A percentile compares a stretch with the other conserved stretches of the same genome.
Evolutionary conservation across 2,888 invertebrate genomes (phyloP).

Genomic region (Euclidia mi): DNA sequence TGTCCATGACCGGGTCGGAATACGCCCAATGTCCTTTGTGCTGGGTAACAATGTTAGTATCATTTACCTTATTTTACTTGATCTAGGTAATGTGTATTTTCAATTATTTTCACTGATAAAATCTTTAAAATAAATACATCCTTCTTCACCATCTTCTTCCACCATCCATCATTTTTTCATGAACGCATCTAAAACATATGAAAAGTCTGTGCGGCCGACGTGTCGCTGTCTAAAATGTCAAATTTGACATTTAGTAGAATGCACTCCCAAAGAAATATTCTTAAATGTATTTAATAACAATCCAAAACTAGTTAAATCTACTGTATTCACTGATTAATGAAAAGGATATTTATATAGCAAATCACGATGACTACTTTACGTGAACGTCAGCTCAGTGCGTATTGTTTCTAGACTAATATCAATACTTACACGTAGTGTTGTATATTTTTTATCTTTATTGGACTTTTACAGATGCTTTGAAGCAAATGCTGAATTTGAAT

Average conservation of each 20-base stretch:
- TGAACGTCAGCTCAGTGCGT: conserved; percentile 70
- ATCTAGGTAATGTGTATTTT: no score
- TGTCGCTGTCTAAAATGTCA: conserved; percentile 49
- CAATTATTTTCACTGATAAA: no score
- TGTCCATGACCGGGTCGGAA: no score
- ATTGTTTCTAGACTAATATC: conserved; percentile 25
- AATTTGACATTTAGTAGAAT: conserved; percentile 44
- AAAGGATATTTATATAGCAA: conserved; percentile 21
- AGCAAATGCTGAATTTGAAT: conserved; percentile 98
- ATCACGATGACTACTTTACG: conserved; percentile 59
- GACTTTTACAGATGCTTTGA: conserved; percentile 94
- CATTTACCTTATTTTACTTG: no score
- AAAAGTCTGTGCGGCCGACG: conserved; percentile 37
- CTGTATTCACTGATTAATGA: conserved; percentile 40
- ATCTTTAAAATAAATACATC: no score
- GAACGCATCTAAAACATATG: conserved; percentile 16
- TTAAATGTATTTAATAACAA: conserved; percentile 29
- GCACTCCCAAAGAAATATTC: conserved; percentile 35
- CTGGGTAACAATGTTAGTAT: no score
- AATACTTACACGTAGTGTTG: conserved; percentile 40
- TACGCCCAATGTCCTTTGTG: no score
- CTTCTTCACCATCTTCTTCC: no score
- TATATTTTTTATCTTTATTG: conserved; percentile 30
- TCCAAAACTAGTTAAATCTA: conserved; percentile 22
- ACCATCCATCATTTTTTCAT: no score